Base-by-base conservation (phyloP, 1,140 invertebrate genomes). In the Nasonia longicornis region DNA sequence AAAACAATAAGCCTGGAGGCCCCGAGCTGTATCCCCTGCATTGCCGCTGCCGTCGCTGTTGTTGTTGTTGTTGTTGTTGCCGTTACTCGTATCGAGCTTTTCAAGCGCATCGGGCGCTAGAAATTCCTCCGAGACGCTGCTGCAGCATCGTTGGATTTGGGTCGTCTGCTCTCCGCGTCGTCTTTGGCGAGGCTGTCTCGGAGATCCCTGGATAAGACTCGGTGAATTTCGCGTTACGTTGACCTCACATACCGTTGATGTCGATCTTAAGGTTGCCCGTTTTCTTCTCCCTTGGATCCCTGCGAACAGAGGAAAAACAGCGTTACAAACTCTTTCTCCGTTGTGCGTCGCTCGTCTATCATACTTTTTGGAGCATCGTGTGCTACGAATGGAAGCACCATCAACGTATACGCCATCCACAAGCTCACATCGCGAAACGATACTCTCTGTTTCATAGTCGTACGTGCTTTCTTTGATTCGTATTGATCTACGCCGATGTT, bases 231-330 rank as follows among this genome's bases (percentile, higher is more conserved):
- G 48, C 76, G 64, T 48, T 77, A 14, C 52, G 12, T 71, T 29
- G 78, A 72, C 83, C 80, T 89, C 89, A 91, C 86, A 91, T 90
- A 42, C 90, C 89, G 83, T 88, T 91, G 75, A 91, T 88, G 86
- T 90, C 89, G 86, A 91, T 90, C 85, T 93, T 94, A 93, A 93
- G 92, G 91, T 92, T 93, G 93, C 93, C 93, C 92, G 92, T 93
- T 93, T 93, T 94, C 93, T 93, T 93, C 92, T 93, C 92, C 91
- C 92, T 93, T 93, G 92, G 92, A 91, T 93, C 93, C 93, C 93
- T 94, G 90, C 76, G 91, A 91, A 82, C 87, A 87, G 85, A 82
- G 31, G 82, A 78, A 85, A 80, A 58, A 26, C 31, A 4, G 10
- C 8, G 20, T 76, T 76, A 76, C 4, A 20, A 20, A 58, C 52